These are phyloP conservation scores for Chelmon rostratus DNA, from an alignment of 2,797 vertebrate genomes.

Conservation along the genomic window DNA sequence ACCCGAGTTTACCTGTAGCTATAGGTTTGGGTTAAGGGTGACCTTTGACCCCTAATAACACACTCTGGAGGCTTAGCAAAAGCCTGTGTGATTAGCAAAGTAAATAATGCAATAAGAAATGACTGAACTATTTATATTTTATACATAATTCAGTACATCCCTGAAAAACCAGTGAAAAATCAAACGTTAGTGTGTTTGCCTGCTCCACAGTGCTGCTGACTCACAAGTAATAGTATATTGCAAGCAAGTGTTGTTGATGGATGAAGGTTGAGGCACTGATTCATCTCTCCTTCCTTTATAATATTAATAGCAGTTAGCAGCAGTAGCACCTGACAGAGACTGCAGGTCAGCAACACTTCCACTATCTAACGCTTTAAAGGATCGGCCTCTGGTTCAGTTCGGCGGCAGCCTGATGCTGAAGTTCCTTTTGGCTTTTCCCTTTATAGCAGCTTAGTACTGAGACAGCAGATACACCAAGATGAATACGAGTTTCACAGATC, in stretches of 20 bases:
- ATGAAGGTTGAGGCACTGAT: conserved; percentile 40
- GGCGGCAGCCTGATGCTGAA: conserved; percentile 52
- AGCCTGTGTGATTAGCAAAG: not conserved
- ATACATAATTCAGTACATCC: too few relatives aligned
- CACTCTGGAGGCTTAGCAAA: not conserved
- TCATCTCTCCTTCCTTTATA: conserved; percentile 25
- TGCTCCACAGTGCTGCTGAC: not conserved
- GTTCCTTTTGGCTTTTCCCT: conserved; percentile 62
- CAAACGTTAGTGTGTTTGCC: too few relatives aligned
- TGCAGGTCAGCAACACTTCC: conserved; percentile 40
- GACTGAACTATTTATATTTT: too few relatives aligned
- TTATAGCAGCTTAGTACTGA: conserved; percentile 54
- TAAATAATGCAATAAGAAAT: not conserved
- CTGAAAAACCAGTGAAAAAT: too few relatives aligned
- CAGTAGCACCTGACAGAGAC: conserved; percentile 31
- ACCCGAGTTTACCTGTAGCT: too few relatives aligned
- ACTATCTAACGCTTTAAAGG: conserved; percentile 33
- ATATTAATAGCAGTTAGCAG: conserved; percentile 35
- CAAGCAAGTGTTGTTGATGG: conserved; percentile 1
- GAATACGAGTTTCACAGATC: conserved; percentile 9
- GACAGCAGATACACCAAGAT: conserved; percentile 24
- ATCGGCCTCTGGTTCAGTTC: conserved; percentile 51
- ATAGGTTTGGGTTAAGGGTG: too few relatives aligned
- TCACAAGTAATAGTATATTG: not conserved
- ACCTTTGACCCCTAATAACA: not conserved